These are phyloP conservation scores for Cassiopea xamachana DNA, from an alignment of 30 jellyfish, hydroid and myxozoan genomes.

Conservation along the genomic window DNA sequence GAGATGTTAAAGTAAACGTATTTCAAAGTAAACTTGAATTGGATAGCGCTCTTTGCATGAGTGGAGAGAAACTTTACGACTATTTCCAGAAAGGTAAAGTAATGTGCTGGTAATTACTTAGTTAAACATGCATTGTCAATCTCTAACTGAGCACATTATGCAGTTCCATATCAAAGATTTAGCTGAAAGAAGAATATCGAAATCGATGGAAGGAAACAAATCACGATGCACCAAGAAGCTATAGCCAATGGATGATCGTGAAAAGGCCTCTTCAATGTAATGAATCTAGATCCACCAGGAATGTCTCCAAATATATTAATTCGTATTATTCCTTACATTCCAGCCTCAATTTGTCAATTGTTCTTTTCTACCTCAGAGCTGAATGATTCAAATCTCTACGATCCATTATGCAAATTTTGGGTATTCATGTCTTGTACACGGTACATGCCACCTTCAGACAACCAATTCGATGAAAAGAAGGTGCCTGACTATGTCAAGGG, in stretches of 20 bases:
- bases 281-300: too few relatives aligned
- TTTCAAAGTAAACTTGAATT: slow-evolving; percentile 75
- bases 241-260: too few relatives aligned
- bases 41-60: slow-evolving; percentile 76
- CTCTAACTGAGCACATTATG: too few relatives aligned
- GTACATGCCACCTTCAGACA: slow-evolving; percentile 82
- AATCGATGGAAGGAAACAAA: too few relatives aligned
- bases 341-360: not conserved
- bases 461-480: slow-evolving; percentile 53
- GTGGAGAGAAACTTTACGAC: slow-evolving; percentile 77
- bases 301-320: too few relatives aligned
- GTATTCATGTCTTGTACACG: slow-evolving; percentile 93
- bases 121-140: too few relatives aligned
- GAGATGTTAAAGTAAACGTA: slow-evolving; percentile 56
- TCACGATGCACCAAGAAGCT: too few relatives aligned
- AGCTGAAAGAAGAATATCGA: too few relatives aligned
- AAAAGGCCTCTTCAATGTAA: too few relatives aligned
- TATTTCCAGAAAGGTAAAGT: slow-evolving; percentile 74
- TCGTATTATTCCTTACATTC: too few relatives aligned
- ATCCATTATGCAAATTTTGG: slow-evolving; percentile 80
- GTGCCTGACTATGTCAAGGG: slow-evolving; percentile 73
- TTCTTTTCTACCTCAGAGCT: slow-evolving; percentile 37
- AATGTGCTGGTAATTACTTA: not conserved
- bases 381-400: slow-evolving; percentile 48
- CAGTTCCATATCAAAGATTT: too few relatives aligned